A percentile compares a stretch with the other conserved stretches of the same genome.
Evolutionary conservation across 2,888 invertebrate species (phyloP).

Genomic region (Agrenia bidenticulata): DNA sequence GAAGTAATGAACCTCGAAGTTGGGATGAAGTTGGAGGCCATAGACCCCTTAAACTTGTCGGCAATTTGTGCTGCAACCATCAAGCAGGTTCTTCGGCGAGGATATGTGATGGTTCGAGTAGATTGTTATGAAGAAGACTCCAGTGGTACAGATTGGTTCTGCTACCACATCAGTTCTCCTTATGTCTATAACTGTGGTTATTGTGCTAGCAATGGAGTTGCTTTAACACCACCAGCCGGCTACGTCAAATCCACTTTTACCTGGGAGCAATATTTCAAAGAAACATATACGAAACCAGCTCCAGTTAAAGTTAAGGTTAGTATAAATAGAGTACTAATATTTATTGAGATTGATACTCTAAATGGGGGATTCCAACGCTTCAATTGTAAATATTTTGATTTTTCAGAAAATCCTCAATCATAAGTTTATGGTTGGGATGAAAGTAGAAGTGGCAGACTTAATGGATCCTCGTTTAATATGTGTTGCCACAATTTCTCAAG

Average conservation of each 20-base stretch:
- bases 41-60: slow-evolving; percentile 92
- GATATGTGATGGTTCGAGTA: slow-evolving; percentile 94
- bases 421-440: slow-evolving; percentile 88
- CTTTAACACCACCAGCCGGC: slow-evolving; percentile 81
- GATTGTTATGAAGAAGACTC: slow-evolving; percentile 87
- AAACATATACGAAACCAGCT: slow-evolving; percentile 13
- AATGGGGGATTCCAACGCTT: too few species aligned
- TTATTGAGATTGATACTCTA: not conserved
- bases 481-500: slow-evolving; percentile 87
- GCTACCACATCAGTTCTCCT: slow-evolving; percentile 91
- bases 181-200: slow-evolving; percentile 96
- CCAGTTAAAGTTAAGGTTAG: slow-evolving; percentile 10
- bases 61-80: slow-evolving; percentile 94
- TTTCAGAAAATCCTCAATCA: slow-evolving; percentile 60
- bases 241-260: slow-evolving; percentile 68
- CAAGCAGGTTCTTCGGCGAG: slow-evolving; percentile 85
- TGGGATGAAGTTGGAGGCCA: slow-evolving; percentile 95
- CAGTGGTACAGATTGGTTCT: slow-evolving; percentile 91
- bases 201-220: slow-evolving; percentile 77
- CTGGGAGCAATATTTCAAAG: slow-evolving; percentile 71
- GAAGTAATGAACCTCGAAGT: slow-evolving; percentile 65
- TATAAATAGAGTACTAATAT: not conserved
- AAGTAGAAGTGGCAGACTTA: slow-evolving; percentile 91
- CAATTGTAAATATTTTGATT: not conserved
- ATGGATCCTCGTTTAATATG: slow-evolving; percentile 97